Base-by-base conservation (phyloP, 2,797 vertebrate species). In the Furcifer pardalis region DNA sequence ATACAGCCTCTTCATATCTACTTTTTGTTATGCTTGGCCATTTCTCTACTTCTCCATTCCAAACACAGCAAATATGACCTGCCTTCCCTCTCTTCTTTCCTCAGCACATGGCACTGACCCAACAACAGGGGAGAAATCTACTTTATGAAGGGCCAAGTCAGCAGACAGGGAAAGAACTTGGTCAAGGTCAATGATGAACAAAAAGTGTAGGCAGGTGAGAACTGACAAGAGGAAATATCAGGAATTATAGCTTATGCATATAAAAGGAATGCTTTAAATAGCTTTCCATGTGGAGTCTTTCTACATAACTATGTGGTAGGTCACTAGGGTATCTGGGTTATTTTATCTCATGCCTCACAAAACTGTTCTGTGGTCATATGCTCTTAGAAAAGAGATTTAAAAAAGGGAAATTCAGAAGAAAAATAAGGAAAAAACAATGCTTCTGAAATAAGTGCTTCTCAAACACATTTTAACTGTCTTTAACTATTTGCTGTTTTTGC, bases 101-200 rank as follows among this genome's bases (percentile, higher is more conserved):
- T 85, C 81, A 83, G 60, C 75, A 40, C 0, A 0, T 91, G 89
- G 83, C 75, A 6, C 5, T 25, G 30, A 15, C 76, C 83, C 90
- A 88, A 83, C 23, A 40, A 56, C 49, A 52, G 78, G 80, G 77
- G 82, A 60, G 49, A 87, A 81, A 59, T 49, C 0, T 0, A 27
- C 30, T 85, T 84, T 90, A 37, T 85, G 44, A 85, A 86, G 84
- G 1, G 46, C 62, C 44, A 79, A 30, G 86, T 88, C 91, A 86
- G 85, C 60, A 84, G 52, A 77, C 35, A 40, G 7, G 72, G 27
- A 77, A 77, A 77, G 27, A 35, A 80, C 82, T 72, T 73, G 69
- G 49, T 52, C 75, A 89, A 92, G 84, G 82, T 86, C 91, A 92
- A 86, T 56, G 0, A 59, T 15, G 59, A 85, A 72, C 9, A 74